phyloP scores from a whole-genome alignment of 2,888 invertebrate species.

The Corbicula japonica region DNA sequence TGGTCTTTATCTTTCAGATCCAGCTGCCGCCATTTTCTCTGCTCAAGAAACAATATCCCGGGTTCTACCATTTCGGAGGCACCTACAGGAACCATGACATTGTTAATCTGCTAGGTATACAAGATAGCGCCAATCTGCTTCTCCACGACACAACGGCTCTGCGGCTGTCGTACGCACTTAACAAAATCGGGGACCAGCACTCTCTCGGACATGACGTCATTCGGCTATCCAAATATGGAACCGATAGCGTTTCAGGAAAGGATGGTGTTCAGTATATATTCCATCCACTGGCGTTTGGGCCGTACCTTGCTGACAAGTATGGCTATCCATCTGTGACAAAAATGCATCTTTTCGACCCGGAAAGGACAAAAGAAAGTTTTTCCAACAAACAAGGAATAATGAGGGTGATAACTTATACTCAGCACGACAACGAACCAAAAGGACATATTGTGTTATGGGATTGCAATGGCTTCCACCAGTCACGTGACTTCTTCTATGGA shows the following conservation, averaged over 20 bases:
- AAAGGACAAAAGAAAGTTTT: slow-evolving; percentile 79
- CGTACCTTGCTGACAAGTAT: slow-evolving; percentile 84
- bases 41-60: slow-evolving; percentile 80
- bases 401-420: slow-evolving; percentile 83
- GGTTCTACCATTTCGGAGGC: slow-evolving; percentile 82
- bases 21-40: slow-evolving; percentile 80
- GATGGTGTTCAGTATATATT: slow-evolving; percentile 83
- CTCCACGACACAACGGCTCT: slow-evolving; percentile 83
- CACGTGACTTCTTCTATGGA: slow-evolving; percentile 82
- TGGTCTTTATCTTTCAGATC: slow-evolving; percentile 80
- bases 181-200: slow-evolving; percentile 81
- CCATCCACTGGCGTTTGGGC: slow-evolving; percentile 84
- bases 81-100: slow-evolving; percentile 76
- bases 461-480: slow-evolving; percentile 83
- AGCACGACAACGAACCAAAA: slow-evolving; percentile 79
- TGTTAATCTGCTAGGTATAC: slow-evolving; percentile 73
- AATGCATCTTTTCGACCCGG: slow-evolving; percentile 78
- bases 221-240: slow-evolving; percentile 80
- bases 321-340: slow-evolving; percentile 83
- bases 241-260: slow-evolving; percentile 79
- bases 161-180: slow-evolving; percentile 82
- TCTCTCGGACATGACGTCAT: slow-evolving; percentile 81
- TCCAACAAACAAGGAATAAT: slow-evolving; percentile 83
- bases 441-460: slow-evolving; percentile 85
- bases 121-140: slow-evolving; percentile 66